Conservation (phyloP, 1,140 invertebrate genomes). For the Bombus terrestris region DNA sequence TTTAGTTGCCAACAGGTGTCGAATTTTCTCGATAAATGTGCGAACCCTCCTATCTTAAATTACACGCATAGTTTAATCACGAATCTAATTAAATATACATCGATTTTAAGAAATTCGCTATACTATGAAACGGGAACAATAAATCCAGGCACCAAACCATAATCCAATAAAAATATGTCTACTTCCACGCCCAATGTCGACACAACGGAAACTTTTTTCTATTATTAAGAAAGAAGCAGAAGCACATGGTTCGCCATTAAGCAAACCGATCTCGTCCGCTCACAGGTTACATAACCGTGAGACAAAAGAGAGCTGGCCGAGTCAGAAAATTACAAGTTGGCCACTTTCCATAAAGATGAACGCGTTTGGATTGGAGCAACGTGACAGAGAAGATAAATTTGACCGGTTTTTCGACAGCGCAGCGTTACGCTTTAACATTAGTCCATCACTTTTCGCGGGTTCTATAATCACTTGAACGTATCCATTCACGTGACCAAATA, state of each 20-base stretch:
- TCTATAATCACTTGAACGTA: background rate
- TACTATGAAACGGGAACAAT: too few species aligned
- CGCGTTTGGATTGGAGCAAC: background rate
- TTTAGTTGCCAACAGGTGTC: background rate
- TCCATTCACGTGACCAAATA: constrained; percentile 19
- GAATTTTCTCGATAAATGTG: background rate
- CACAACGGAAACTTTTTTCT: background rate
- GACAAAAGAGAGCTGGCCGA: background rate
- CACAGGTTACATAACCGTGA: background rate
- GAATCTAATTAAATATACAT: background rate
- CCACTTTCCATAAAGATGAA: background rate
- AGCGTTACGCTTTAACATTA: background rate
- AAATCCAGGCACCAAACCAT: too few species aligned
- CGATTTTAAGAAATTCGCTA: too few species aligned
- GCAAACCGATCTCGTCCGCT: background rate
- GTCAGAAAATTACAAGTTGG: constrained; percentile 17
- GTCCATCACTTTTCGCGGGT: background rate
- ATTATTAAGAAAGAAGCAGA: background rate
- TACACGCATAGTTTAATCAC: background rate
- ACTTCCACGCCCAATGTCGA: background rate
- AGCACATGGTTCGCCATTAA: background rate
- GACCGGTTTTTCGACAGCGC: background rate
- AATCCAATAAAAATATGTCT: too few species aligned
- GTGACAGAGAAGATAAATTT: background rate
- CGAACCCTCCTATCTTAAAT: background rate